Evolutionary conservation across 2,888 invertebrate species (phyloP).

Genomic region (Apotomis turbidana): DNA sequence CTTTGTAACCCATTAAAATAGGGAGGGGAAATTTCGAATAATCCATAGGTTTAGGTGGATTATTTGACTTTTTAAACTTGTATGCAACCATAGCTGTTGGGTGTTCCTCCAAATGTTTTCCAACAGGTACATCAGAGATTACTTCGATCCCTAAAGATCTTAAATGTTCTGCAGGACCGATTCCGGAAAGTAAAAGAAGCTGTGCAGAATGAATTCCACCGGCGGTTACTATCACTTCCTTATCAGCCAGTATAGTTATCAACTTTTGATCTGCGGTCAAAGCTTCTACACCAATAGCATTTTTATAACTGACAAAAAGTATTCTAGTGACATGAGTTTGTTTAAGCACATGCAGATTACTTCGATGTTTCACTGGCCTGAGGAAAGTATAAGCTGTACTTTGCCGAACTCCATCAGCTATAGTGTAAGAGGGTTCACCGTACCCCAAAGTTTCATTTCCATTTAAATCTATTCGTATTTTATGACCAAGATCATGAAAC

Average conservation of each 20-base stretch:
- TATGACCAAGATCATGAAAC: slow-evolving; percentile 15
- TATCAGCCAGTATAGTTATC: slow-evolving; percentile 45
- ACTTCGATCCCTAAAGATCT: slow-evolving; percentile 54
- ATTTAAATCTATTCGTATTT: slow-evolving; percentile 17
- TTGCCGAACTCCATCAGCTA: no score
- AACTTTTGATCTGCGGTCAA: slow-evolving; percentile 52
- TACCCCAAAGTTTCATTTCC: not conserved
- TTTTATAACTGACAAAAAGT: slow-evolving; percentile 67
- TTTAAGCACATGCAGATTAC: slow-evolving; percentile 60
- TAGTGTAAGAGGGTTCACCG: no score
- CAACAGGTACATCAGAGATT: slow-evolving; percentile 61
- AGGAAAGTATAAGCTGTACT: no score
- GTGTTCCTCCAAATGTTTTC: slow-evolving; percentile 70
- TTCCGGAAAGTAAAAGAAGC: slow-evolving; percentile 68
- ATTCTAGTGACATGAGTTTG: slow-evolving; percentile 70
- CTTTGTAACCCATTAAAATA: not conserved
- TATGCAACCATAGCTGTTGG: slow-evolving; percentile 29
- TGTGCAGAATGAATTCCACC: slow-evolving; percentile 68
- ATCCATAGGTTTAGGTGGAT: slow-evolving; percentile 1
- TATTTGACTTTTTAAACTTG: slow-evolving; percentile 4
- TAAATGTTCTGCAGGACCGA: slow-evolving; percentile 63
- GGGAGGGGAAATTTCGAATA: not conserved
- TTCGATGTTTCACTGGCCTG: slow-evolving; percentile 44
- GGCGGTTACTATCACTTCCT: slow-evolving; percentile 68
- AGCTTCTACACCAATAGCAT: slow-evolving; percentile 62